Percentiles rank a stretch among this genome's conserved stretches.
Evolutionary conservation across 2,113 vertebrate species (phyloP).

Genomic region (Platycercus adscitus): DNA sequence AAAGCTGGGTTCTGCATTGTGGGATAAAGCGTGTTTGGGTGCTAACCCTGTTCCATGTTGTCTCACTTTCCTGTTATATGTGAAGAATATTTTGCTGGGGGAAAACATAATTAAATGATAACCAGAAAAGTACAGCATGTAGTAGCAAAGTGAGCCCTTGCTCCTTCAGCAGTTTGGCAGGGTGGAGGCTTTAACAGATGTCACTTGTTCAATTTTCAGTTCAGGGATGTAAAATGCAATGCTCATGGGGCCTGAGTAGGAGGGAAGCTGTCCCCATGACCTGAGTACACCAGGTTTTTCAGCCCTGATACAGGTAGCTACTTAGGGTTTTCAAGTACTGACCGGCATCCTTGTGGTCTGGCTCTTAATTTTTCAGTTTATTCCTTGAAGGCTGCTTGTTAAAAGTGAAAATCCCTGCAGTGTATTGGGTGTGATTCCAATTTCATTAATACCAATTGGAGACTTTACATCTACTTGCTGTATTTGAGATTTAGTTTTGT

Average conservation of each 20-base stretch:
- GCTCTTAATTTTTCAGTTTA: neutral
- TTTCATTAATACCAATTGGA: neutral
- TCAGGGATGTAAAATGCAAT: neutral
- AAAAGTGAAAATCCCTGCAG: neutral
- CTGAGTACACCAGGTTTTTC: accelerated
- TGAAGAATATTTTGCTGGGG: neutral
- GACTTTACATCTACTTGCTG: neutral
- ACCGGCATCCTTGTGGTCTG: neutral
- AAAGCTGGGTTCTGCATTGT: neutral
- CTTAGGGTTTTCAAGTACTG: neutral
- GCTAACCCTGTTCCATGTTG: neutral
- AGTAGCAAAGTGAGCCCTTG: neutral
- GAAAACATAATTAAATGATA: neutral
- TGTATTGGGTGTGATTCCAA: neutral
- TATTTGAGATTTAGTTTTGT: neutral
- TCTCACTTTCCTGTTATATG: neutral
- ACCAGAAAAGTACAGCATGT: neutral
- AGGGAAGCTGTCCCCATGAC: neutral
- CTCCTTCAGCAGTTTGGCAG: neutral
- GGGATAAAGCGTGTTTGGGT: neutral
- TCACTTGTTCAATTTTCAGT: neutral
- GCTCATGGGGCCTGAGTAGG: neutral
- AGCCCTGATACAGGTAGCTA: neutral
- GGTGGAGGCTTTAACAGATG: neutral
- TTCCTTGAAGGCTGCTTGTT: neutral